Evolutionary conservation across 2,888 invertebrate species (phyloP).

Genomic region (Portevinia maculata): DNA sequence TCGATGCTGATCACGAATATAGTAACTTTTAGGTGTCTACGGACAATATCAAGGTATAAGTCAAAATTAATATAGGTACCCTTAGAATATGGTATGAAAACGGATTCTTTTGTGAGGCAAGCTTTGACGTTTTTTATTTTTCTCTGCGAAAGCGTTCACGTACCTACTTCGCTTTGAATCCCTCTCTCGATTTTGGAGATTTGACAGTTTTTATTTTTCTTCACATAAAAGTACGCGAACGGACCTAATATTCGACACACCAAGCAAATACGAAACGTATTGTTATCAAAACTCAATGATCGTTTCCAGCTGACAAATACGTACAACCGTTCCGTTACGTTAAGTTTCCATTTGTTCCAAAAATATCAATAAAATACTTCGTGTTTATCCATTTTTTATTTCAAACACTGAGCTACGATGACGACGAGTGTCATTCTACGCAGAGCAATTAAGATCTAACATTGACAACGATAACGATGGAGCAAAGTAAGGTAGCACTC

Average conservation of each 20-base stretch:
- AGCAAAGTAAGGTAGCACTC: slow-evolving; percentile 27
- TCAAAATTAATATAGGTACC: too few species aligned
- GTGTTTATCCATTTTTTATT: slow-evolving; percentile 12
- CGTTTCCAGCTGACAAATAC: not conserved
- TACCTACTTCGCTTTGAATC: too few species aligned
- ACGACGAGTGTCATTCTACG: not conserved
- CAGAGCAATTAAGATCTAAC: not conserved
- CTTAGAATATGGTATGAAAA: too few species aligned
- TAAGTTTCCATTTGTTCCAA: slow-evolving; percentile 10
- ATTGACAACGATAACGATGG: not conserved
- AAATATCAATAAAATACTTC: slow-evolving; percentile 13
- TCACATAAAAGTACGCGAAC: too few species aligned
- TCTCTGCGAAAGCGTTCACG: too few species aligned
- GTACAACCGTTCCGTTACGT: slow-evolving; percentile 17
- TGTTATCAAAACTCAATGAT: not conserved
- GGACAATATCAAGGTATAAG: too few species aligned
- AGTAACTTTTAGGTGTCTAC: too few species aligned
- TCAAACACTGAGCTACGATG: slow-evolving; percentile 5
- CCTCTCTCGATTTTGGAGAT: too few species aligned
- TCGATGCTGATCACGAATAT: too few species aligned
- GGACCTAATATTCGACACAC: not conserved
- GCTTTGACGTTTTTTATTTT: too few species aligned
- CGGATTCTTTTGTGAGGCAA: too few species aligned
- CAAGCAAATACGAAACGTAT: not conserved
- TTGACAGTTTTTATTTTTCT: too few species aligned